Evolutionary conservation across 2,113 vertebrate genomes (phyloP).

Genomic region (Mola mola): DNA sequence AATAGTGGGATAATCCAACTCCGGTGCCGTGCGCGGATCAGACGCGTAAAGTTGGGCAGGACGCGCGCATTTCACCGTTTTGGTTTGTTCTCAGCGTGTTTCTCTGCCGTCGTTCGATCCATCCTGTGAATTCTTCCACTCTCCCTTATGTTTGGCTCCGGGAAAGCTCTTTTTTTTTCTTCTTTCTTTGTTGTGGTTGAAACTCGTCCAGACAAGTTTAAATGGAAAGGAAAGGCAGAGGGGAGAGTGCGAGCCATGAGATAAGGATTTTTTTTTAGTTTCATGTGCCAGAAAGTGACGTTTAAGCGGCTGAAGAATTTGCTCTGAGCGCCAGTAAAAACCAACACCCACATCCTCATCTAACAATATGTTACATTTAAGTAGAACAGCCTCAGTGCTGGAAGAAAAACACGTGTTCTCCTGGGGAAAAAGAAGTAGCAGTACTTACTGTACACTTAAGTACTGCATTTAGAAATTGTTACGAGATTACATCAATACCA

Average conservation of each 20-base stretch:
- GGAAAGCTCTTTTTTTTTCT: slow-evolving; percentile 29
- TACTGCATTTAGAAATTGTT: too few species aligned
- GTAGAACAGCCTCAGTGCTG: background rate
- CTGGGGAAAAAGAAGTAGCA: background rate
- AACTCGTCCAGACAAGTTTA: background rate
- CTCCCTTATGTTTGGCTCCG: too few species aligned
- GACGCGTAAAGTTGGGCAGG: too few species aligned
- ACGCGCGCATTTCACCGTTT: too few species aligned
- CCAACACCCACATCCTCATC: slow-evolving; percentile 58
- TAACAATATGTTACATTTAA: slow-evolving; percentile 14
- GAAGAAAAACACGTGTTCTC: background rate
- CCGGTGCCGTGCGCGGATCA: too few species aligned
- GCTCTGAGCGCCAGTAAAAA: slow-evolving; percentile 49
- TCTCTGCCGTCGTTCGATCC: too few species aligned
- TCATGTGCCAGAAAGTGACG: slow-evolving; percentile 21
- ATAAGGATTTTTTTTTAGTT: slow-evolving; percentile 15
- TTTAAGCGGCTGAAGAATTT: slow-evolving; percentile 49
- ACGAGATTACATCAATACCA: background rate
- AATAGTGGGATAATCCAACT: too few species aligned
- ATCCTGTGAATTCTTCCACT: too few species aligned
- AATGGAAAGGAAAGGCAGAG: background rate
- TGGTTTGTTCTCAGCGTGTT: too few species aligned
- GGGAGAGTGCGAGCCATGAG: background rate
- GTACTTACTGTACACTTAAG: background rate
- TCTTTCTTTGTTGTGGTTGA: background rate